A percentile compares a stretch with the other conserved stretches of the same genome.
Conservation (phyloP, 1,140 invertebrate genomes). For the Leptinotarsa undecemlineata region DNA sequence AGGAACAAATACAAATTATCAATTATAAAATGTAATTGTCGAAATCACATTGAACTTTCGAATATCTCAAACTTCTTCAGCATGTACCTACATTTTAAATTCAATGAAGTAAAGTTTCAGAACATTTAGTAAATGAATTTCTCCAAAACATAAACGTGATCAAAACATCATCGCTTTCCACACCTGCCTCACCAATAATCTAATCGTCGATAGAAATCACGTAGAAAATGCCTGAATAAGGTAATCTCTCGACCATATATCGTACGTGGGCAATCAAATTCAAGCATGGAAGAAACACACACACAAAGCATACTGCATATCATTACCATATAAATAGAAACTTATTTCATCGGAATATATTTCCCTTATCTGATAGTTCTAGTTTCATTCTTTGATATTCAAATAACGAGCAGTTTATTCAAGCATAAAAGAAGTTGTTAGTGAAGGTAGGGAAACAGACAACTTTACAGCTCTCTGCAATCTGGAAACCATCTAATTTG, state of each 20-base stretch:
- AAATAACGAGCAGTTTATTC: conserved; percentile 3
- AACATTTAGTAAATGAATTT: no score
- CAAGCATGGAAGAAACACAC: conserved; percentile 5
- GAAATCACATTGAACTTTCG: no score
- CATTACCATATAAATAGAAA: conserved; percentile 6
- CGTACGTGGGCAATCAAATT: conserved; percentile 2
- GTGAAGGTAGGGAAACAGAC: background rate
- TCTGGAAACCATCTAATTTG: background rate
- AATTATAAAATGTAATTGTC: no score
- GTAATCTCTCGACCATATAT: background rate
- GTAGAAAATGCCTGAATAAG: background rate
- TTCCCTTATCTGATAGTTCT: conserved; percentile 1
- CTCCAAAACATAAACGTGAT: background rate
- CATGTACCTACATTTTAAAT: no score
- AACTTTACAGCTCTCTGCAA: background rate
- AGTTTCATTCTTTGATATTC: conserved; percentile 8
- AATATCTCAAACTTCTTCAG: no score
- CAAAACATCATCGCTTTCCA: background rate
- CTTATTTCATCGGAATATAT: conserved; percentile 3
- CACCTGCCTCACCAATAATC: background rate
- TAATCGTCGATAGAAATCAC: background rate
- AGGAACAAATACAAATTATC: no score
- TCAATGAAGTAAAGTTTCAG: no score
- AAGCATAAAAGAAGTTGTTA: conserved; percentile 1
- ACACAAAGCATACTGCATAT: conserved; percentile 2